Evolutionary conservation across 2,888 invertebrate species (phyloP).

Genomic region (Heliconius ismenius): DNA sequence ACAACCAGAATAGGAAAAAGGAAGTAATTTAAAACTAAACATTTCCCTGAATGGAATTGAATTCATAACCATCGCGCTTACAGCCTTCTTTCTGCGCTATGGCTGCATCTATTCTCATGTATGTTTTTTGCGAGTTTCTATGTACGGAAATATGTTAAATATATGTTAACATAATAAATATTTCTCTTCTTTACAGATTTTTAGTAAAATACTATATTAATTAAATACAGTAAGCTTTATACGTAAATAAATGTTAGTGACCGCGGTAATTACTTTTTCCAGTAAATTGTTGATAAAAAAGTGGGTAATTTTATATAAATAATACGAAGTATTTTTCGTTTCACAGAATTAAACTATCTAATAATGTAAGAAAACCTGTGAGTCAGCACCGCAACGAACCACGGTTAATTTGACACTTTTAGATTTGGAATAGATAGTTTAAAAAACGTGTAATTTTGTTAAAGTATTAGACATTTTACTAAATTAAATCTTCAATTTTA

Average conservation of each 20-base stretch:
- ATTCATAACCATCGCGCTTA: too few relatives aligned
- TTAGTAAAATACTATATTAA: neutral
- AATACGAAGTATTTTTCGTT: neutral
- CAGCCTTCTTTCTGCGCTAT: too few relatives aligned
- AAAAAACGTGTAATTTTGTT: neutral
- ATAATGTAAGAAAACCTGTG: conserved; percentile 3
- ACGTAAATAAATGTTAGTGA: conserved; percentile 6
- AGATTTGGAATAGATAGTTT: neutral
- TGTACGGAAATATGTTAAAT: neutral
- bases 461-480: neutral
- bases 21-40: too few relatives aligned
- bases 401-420: neutral
- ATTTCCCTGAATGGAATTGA: too few relatives aligned
- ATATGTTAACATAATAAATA: too few relatives aligned
- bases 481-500: neutral
- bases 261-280: conserved; percentile 2
- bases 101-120: neutral
- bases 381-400: neutral
- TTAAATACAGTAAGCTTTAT: neutral
- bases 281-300: neutral
- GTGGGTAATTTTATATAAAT: conserved; percentile 4
- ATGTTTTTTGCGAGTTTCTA: neutral
- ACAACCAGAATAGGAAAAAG: too few relatives aligned
- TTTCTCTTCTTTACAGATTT: too few relatives aligned
- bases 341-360: conserved; percentile 7